Evolutionary conservation across 2,113 vertebrate genomes (phyloP).

Genomic region (Elephas maximus): DNA sequence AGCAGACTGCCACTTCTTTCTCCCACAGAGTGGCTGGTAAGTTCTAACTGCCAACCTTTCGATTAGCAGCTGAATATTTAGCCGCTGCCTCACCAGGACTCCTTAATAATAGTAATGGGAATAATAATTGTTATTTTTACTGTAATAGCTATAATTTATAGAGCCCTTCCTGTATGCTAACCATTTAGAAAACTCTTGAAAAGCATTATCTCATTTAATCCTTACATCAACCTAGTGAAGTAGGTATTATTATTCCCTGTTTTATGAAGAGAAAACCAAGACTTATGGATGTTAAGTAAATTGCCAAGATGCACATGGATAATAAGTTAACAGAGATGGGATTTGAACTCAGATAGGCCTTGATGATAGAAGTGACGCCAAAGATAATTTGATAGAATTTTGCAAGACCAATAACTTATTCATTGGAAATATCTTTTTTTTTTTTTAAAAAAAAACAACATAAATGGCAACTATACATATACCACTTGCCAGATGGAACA

Average conservation of each 20-base stretch:
- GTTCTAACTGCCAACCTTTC: too few relatives aligned
- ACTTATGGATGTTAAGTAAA: slow-evolving; percentile 14
- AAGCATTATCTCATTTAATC: background rate
- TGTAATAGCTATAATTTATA: background rate
- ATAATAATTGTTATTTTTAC: background rate
- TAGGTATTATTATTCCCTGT: background rate
- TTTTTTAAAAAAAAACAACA: too few relatives aligned
- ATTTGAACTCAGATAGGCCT: background rate
- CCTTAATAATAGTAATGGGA: background rate
- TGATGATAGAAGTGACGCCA: too few relatives aligned
- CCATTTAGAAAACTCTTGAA: background rate
- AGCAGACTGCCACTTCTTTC: too few relatives aligned
- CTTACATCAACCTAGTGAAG: background rate
- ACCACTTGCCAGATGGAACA: too few relatives aligned
- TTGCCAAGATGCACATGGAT: background rate
- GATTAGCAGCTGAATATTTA: too few relatives aligned
- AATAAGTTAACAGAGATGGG: background rate
- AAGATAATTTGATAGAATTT: too few relatives aligned
- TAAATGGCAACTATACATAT: too few relatives aligned
- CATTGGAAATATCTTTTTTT: too few relatives aligned
- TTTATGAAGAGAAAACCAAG: background rate
- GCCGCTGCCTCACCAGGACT: too few relatives aligned
- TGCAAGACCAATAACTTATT: too few relatives aligned
- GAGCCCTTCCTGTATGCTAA: background rate
- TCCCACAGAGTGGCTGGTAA: too few relatives aligned